Evolutionary conservation across 1,140 invertebrate genomes (phyloP).

Genomic region (Stratiolaelaps scimitus): DNA sequence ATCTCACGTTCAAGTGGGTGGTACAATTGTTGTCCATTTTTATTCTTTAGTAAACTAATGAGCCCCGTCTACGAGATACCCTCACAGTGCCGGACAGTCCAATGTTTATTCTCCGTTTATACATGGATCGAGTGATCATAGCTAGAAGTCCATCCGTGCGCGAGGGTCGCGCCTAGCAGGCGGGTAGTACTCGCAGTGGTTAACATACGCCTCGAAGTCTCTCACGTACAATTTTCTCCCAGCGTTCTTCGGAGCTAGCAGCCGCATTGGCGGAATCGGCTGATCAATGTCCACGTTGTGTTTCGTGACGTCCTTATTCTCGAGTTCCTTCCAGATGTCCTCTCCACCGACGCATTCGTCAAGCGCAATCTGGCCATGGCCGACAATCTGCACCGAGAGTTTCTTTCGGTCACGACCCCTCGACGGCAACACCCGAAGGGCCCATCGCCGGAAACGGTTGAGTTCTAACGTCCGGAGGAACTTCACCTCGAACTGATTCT

Average conservation of each 20-base stretch:
- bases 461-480: background rate
- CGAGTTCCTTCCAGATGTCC: background rate
- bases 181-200: background rate
- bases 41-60: too few relatives aligned
- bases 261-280: background rate
- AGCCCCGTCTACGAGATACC: too few relatives aligned
- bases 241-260: background rate
- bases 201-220: background rate
- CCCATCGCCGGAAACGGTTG: background rate
- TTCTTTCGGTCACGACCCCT: background rate
- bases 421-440: background rate
- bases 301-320: background rate
- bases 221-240: background rate
- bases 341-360: constrained; percentile 11
- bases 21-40: too few relatives aligned
- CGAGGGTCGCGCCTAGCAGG: background rate
- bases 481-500: constrained; percentile 1
- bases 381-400: constrained; percentile 15
- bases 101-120: too few relatives aligned
- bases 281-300: background rate
- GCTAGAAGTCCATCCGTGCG: background rate
- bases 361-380: background rate
- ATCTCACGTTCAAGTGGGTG: too few relatives aligned
- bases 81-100: too few relatives aligned
- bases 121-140: too few relatives aligned